Evolutionary conservation across 2,797 vertebrate genomes (phyloP).

Genomic region (Falco naumanni): DNA sequence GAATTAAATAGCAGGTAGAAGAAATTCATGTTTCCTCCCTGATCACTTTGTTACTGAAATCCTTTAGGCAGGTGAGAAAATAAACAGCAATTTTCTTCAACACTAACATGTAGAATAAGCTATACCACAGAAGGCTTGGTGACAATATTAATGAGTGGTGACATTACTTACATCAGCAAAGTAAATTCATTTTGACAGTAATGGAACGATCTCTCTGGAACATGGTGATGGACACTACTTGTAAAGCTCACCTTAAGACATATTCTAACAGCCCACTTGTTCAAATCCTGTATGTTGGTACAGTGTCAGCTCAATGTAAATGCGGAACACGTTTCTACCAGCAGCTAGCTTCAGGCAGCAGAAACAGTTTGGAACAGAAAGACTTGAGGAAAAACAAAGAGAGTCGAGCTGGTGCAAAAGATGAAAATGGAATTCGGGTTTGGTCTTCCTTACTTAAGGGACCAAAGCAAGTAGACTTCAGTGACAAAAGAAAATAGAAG

Average conservation of each 20-base stretch:
- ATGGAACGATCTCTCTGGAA: background rate
- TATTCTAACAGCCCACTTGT: background rate
- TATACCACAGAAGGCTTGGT: background rate
- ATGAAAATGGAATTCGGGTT: background rate
- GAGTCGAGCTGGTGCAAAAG: background rate
- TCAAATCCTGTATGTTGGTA: background rate
- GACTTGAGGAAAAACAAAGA: background rate
- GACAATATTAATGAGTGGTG: background rate
- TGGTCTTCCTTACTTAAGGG: background rate
- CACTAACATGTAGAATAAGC: background rate
- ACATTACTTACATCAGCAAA: background rate
- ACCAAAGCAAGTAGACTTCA: background rate
- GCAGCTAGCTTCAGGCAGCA: background rate
- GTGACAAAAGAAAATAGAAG: background rate
- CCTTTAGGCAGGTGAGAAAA: background rate
- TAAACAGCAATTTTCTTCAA: background rate
- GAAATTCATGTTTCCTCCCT: background rate
- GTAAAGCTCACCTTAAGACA: background rate
- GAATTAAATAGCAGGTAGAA: background rate
- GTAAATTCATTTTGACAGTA: background rate
- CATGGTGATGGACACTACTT: background rate
- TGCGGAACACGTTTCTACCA: rapidly evolving
- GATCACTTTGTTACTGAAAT: background rate
- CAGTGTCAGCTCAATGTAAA: background rate
- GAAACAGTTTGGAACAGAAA: background rate